Evolutionary conservation across 2,797 vertebrate species (phyloP).

Genomic region (Caiman crocodilus): DNA sequence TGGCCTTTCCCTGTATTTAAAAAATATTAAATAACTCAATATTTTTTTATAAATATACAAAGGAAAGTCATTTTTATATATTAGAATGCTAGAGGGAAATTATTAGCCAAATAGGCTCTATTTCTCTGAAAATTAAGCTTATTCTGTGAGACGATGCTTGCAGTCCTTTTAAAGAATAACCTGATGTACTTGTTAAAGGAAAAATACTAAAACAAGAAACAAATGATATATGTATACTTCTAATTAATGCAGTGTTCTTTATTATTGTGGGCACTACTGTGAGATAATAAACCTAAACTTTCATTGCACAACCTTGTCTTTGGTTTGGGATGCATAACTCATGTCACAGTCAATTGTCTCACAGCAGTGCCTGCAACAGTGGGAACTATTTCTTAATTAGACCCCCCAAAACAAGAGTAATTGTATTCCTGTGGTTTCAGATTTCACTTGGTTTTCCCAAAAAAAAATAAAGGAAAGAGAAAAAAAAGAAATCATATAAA

Average conservation of each 20-base stretch:
- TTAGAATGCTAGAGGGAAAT: not conserved
- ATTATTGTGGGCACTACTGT: not conserved
- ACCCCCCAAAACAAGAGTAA: not conserved
- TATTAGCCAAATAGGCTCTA: conserved; percentile 18
- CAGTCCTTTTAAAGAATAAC: not conserved
- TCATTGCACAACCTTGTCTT: not conserved
- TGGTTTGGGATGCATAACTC: conserved; percentile 2
- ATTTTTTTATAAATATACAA: not conserved
- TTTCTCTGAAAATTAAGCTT: not conserved
- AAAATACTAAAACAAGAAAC: not conserved
- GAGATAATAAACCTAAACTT: conserved; percentile 14
- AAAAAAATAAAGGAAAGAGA: not conserved
- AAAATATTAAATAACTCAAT: not conserved
- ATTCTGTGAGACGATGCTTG: not conserved
- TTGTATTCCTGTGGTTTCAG: conserved; percentile 24
- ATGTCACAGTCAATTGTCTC: conserved; percentile 21
- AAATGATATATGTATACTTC: not conserved
- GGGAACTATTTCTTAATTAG: conserved; percentile 31
- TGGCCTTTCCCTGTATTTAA: not conserved
- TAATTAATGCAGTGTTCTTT: not conserved
- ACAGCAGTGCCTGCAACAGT: conserved; percentile 8
- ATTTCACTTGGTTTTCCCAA: not conserved
- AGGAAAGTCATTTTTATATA: not conserved
- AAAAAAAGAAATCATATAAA: conserved; percentile 27
- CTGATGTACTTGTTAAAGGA: not conserved